Conservation (phyloP, 2,797 vertebrate genomes). For the Stomatorhinus walkeri region DNA sequence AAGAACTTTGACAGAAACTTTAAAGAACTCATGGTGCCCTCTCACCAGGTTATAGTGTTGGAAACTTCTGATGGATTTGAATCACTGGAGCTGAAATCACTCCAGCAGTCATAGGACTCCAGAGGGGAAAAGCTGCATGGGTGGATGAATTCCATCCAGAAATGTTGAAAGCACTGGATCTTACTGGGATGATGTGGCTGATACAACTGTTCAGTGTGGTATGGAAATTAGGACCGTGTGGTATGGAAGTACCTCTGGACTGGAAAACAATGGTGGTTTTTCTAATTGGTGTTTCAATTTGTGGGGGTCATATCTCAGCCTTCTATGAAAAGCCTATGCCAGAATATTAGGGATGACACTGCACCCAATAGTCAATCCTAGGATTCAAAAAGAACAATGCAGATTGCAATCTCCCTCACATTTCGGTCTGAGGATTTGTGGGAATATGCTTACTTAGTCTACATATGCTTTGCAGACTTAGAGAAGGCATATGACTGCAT, state of each 20-base stretch:
- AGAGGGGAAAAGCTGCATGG: background rate
- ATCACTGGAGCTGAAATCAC: background rate
- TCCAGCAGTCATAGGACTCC: background rate
- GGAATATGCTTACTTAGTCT: background rate
- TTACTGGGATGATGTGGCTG: background rate
- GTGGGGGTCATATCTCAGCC: background rate
- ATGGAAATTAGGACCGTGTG: background rate
- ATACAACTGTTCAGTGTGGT: background rate
- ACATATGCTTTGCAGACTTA: background rate
- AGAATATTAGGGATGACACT: background rate
- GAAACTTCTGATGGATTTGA: background rate
- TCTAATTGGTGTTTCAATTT: background rate
- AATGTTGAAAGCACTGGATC: background rate
- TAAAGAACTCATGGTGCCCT: background rate
- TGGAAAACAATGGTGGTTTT: background rate
- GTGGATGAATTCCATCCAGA: background rate
- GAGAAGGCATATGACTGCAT: background rate
- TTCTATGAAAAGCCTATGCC: background rate
- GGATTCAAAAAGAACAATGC: background rate
- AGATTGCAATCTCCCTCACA: background rate
- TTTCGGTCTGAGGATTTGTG: background rate
- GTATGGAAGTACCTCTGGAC: background rate
- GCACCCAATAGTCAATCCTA: background rate
- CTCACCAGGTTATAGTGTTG: background rate
- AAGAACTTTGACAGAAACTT: background rate